phyloP scores from a whole-genome alignment of 2,888 invertebrate genomes.

The Candidula unifasciata region DNA sequence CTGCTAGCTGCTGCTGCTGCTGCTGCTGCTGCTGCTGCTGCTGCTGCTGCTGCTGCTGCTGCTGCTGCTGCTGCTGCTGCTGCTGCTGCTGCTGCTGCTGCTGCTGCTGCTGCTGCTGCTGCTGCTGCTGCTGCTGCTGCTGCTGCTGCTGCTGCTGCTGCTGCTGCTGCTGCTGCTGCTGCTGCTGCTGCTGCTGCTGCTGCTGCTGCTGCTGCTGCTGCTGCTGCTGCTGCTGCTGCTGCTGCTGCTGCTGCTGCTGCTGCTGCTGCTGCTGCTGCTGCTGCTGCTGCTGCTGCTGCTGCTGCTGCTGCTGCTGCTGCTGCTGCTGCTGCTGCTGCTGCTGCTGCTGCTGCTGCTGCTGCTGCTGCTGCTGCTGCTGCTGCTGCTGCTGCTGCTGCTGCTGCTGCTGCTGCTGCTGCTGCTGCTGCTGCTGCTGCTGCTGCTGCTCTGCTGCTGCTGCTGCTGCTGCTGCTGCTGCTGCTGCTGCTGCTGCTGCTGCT shows the following conservation, averaged over 20 bases:
- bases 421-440: not conserved
- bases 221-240: not conserved
- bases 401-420: not conserved
- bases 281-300: not conserved
- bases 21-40: too few species aligned
- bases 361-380: constrained; percentile 2
- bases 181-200: not conserved
- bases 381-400: not conserved
- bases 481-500: not conserved
- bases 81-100: not conserved
- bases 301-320: not conserved
- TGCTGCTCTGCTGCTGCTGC: not conserved
- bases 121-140: not conserved
- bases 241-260: not conserved
- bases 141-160: not conserved
- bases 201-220: not conserved
- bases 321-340: not conserved
- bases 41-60: not conserved
- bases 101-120: constrained; percentile 3
- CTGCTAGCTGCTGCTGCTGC: too few species aligned
- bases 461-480: not conserved
- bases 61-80: not conserved
- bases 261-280: not conserved
- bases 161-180: not conserved
- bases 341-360: not conserved